Percentiles rank a stretch among this genome's conserved stretches.
Conservation (phyloP, 2,113 vertebrate genomes). For the Poeciliopsis prolifica region DNA sequence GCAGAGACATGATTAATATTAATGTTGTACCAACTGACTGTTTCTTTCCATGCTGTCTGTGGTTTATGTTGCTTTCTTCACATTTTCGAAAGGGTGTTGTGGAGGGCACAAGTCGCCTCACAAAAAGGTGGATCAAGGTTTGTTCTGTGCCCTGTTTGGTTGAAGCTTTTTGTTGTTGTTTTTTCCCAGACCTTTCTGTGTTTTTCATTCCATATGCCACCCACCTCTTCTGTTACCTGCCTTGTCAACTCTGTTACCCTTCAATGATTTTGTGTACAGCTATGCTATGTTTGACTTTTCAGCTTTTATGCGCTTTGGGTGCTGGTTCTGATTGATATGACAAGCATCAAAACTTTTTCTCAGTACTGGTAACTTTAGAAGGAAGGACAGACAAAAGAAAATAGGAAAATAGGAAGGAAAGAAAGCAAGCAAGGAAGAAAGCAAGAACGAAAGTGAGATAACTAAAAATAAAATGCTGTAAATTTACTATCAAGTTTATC, state of each 20-base stretch:
- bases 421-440: not conserved
- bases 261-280: constrained; percentile 56
- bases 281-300: constrained; percentile 53
- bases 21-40: constrained; percentile 31
- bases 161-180: constrained; percentile 32
- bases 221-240: constrained; percentile 39
- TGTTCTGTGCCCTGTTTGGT: constrained; percentile 60
- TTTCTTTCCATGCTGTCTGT: constrained; percentile 39
- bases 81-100: constrained; percentile 84
- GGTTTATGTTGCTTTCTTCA: constrained; percentile 66
- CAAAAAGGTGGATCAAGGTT: constrained; percentile 97
- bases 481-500: no score
- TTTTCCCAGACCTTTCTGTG: constrained; percentile 4
- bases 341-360: constrained; percentile 36
- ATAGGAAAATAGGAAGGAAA: not conserved
- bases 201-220: constrained; percentile 41
- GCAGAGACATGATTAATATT: constrained; percentile 20
- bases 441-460: not conserved
- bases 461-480: no score
- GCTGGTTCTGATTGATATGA: constrained; percentile 27
- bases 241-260: constrained; percentile 64
- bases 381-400: not conserved
- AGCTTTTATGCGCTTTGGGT: constrained; percentile 38
- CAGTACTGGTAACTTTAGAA: not conserved
- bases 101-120: constrained; percentile 82